Evolutionary conservation across 2,113 vertebrate species (phyloP), one percentile per base, ranked within the genome.

Genomic region (Hyaena hyaena): DNA sequence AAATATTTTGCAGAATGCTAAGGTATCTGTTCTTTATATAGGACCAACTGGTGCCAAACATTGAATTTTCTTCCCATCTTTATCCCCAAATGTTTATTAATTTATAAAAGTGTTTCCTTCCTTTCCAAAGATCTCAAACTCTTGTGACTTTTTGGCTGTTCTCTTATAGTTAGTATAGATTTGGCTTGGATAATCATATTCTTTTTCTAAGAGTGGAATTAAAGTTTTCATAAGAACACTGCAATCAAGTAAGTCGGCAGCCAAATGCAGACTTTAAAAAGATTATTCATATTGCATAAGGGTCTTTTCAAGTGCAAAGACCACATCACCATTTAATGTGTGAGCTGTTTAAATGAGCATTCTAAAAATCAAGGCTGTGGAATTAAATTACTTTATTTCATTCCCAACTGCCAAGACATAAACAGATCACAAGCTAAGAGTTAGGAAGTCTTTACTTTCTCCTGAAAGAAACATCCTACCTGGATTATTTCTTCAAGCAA

Each of bases 301-400:
- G 4, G 4, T 81, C 31, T 97, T 93, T 90, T 50, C 76, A 96
- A 96, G 28, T 45, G 8, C 14, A 93, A 92, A 96, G 65, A 83
- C 6, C 5, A 77, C 63, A 61, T 48, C 71, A 76, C 28, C 33
- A 63, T 68, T 96, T 96, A 93, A 79, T 43, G 1, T 65, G 63
- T 28, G 31, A 81, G 5, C 1, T 73, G 21, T 45, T 80, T 79
- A 86, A 84, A 10, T 16, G 10, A 90, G 90, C 17, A 82, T 93
- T 71, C 10, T 45, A 21, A 90, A 96, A 71, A 45, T 69, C 19
- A 93, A 35, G 35, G 4, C 35, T 81, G 17, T 50, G 76, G 63
- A 23, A 4, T 91, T 89, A 66, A 89, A 50, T 92, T 43, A 74
- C 77, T 63, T n/a, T 50, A 68, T 2, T n/a, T 17, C 16, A 43